Evolutionary conservation across 2,888 invertebrate species (phyloP), one percentile per base, ranked within the genome.

Genomic region (Athripsodes cinereus): DNA sequence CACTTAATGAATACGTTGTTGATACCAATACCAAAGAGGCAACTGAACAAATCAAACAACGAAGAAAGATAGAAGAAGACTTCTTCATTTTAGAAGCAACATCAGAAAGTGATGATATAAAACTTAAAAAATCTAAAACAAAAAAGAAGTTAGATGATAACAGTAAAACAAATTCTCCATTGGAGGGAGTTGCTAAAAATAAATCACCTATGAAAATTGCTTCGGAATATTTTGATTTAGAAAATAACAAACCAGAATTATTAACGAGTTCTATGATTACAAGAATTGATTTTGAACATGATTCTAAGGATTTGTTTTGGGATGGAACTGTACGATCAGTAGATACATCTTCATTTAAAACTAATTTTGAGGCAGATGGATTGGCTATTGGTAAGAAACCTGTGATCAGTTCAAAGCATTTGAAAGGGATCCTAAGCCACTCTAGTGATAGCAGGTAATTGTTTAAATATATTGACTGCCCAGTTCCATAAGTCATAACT

Each of bases 161-260:
- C 40, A n/a, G 1, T 2, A 16, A 40, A 21, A 21, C 34, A 26
- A 22, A 26, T 54, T 47, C 22, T 44, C 20, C 44, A 47, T 13
- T 19, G 46, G 16, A 46, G 22, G 13, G 19, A 22, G 22, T 40
- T 22, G 35, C 49, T n/a, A 16, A 40, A 40, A 40, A 40, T 5
- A 51, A 21, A 20, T 53, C 48, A 21, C 11, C 53, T 13, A 57
- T 11, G 10, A 57, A 59, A 40, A 59, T 52, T n/a, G 49, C 59
- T 18, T 56, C 57, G 13, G 52, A 58, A 10, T 62, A 62, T 62
- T 62, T 62, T 55, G 60, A 62, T 51, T 49, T 46, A 8, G 62
- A 59, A 46, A 52, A 57, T 8, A 57, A 59, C 52, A 40, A 52
- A 26, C 21, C 44, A 18, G 19, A 52, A n/a, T n/a, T 49, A 22